phyloP scores from a whole-genome alignment of 2,888 invertebrate genomes.

The Tenthredo distinguenda region DNA sequence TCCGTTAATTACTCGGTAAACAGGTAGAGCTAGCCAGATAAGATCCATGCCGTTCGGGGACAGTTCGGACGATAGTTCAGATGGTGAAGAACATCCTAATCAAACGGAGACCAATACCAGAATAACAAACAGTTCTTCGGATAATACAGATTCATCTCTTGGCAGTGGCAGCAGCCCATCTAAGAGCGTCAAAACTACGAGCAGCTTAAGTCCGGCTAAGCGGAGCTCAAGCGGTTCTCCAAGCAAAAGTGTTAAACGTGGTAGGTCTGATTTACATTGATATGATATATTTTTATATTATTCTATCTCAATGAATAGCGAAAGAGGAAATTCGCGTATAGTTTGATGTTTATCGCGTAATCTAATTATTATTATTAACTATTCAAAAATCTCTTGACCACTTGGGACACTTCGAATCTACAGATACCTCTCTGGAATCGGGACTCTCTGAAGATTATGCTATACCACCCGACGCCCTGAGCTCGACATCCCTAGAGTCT shows the following conservation, averaged over 20 bases:
- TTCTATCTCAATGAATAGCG: neutral
- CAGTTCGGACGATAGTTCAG: constrained; percentile 96
- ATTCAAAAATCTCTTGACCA: constrained; percentile 2
- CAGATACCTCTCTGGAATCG: constrained; percentile 95
- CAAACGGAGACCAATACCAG: constrained; percentile 80
- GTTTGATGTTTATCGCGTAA: neutral
- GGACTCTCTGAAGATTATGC: constrained; percentile 98
- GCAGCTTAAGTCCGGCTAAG: constrained; percentile 92
- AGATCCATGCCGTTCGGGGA: constrained; percentile 98
- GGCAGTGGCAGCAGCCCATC: constrained; percentile 90
- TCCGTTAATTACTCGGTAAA: constrained; percentile 36
- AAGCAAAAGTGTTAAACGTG: constrained; percentile 89
- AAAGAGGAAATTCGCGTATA: neutral
- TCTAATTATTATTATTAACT: neutral
- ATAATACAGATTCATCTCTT: constrained; percentile 82
- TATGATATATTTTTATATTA: neutral
- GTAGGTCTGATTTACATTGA: constrained; percentile 77
- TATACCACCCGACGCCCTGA: constrained; percentile 95
- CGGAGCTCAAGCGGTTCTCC: constrained; percentile 91
- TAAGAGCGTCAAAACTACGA: constrained; percentile 92
- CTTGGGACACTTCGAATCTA: constrained; percentile 68
- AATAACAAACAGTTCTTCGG: constrained; percentile 79
- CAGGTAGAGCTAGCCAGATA: constrained; percentile 93
- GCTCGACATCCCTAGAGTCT: constrained; percentile 88
- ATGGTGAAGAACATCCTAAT: constrained; percentile 87